These are phyloP conservation scores for Poeciliopsis presidionis DNA, from an alignment of 2,797 vertebrate genomes.

Conservation along the genomic window DNA sequence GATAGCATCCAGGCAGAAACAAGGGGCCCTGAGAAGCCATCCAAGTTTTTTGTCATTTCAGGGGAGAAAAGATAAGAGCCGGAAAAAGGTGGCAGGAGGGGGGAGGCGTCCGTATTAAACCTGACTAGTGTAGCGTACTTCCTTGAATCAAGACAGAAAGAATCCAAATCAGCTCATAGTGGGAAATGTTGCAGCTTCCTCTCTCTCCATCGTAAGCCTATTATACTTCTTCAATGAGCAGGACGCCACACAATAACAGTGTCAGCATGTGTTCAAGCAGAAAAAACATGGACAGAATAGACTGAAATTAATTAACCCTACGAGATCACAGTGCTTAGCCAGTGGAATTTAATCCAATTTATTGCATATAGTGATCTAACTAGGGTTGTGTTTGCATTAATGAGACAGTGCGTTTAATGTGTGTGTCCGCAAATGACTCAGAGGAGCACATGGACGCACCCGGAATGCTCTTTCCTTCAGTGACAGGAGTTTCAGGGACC, in stretches of 20 bases:
- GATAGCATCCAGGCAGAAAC: constrained; percentile 78
- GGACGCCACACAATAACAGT: constrained; percentile 75
- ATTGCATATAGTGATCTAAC: constrained; percentile 78
- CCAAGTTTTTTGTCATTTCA: constrained; percentile 73
- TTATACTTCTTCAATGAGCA: constrained; percentile 73
- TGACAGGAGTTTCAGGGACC: constrained; percentile 32
- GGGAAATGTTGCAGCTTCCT: constrained; percentile 63
- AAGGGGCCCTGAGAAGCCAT: constrained; percentile 67
- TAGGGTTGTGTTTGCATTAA: constrained; percentile 69
- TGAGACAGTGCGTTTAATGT: constrained; percentile 43
- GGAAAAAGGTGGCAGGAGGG: constrained; percentile 50
- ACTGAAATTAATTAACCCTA: constrained; percentile 84
- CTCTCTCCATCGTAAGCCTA: constrained; percentile 62
- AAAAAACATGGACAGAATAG: constrained; percentile 79
- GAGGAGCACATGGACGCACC: constrained; percentile 10
- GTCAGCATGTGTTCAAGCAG: constrained; percentile 79
- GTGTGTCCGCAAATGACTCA: constrained; percentile 4
- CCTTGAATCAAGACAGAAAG: constrained; percentile 59
- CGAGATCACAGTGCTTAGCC: constrained; percentile 78
- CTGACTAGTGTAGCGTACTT: constrained; percentile 65
- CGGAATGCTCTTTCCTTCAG: constrained; percentile 29
- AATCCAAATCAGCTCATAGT: constrained; percentile 71
- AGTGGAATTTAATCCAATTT: constrained; percentile 81
- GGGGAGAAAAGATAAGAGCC: constrained; percentile 73
- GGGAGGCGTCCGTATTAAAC: constrained; percentile 60